Evolutionary conservation across 1,140 invertebrate genomes (phyloP).

Genomic region (Drosophila biarmipes): DNA sequence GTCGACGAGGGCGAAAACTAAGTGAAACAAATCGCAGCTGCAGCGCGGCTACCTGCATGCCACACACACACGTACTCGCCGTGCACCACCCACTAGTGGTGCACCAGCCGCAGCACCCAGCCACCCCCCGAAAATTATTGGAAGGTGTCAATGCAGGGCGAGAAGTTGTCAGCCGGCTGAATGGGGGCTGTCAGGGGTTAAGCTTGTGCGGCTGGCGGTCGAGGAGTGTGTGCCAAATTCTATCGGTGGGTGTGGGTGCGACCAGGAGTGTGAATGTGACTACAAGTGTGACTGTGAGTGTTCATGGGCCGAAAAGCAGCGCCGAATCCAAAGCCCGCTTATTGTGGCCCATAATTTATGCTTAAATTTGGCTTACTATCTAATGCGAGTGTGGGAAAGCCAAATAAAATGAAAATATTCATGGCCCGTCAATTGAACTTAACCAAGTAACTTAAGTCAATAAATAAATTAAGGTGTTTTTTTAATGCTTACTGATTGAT

Average conservation of each 20-base stretch:
- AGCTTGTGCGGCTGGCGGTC: slow-evolving; percentile 14
- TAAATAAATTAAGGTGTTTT: no score
- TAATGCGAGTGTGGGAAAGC: background rate
- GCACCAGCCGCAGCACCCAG: slow-evolving; percentile 4
- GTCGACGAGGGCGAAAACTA: slow-evolving; percentile 37
- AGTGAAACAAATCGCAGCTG: slow-evolving; percentile 75
- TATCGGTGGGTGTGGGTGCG: background rate
- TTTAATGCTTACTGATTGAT: no score
- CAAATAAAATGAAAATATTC: background rate
- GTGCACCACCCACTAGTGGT: background rate
- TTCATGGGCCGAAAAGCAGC: background rate
- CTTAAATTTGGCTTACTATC: slow-evolving; percentile 1
- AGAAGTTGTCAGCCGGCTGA: slow-evolving; percentile 26
- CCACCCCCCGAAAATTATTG: slow-evolving; percentile 57
- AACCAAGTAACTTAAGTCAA: background rate
- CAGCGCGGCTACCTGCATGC: slow-evolving; percentile 37
- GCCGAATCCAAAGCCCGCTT: background rate
- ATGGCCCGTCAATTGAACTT: background rate
- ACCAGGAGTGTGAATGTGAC: background rate
- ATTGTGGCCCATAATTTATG: slow-evolving; percentile 3
- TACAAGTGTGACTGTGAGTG: background rate
- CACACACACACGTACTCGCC: background rate
- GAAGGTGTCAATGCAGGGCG: slow-evolving; percentile 65
- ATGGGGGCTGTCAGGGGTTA: slow-evolving; percentile 34
- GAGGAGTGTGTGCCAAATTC: slow-evolving; percentile 23